Base-by-base conservation (phyloP, 2,888 invertebrate genomes). In the Andrena haemorrhoa region DNA sequence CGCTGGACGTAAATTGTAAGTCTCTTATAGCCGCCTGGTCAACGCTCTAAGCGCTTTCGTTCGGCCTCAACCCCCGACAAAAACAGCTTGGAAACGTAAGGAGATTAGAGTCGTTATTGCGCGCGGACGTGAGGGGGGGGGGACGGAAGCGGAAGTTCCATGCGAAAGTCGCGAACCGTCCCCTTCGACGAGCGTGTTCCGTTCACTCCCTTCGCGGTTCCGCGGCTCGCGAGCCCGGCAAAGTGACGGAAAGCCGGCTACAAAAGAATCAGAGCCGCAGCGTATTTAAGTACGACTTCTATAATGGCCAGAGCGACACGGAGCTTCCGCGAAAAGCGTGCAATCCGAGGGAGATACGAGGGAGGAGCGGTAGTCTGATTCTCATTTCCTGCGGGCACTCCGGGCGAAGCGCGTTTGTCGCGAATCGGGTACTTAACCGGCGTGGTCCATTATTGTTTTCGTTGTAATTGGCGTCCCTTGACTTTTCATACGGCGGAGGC, bases 61-160 rank as follows among this genome's bases (percentile, higher is more conserved):
- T 88, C 85, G 85, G 64, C 73, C 78, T 56, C 56, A 56, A 26
- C 56, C 56, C 10, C 56, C 56, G 70, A 75, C 79, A 87, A 91
- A 90, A 90, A 90, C 89, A 80, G 85, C 88, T 85, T 79, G 74
- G 80, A 33, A 80, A 79, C 87, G 85, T 89, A 89, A 89, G 89
- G 84, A 89, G 89, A 89, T 89, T 90, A 90, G 86, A 88, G 88
- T 89, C 89, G 88, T 90, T 90, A 90, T 90, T 86, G 86, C 87
- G 86, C 23, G 56, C 26, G 10, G 56, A 56, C 56, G 4, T 10
- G 10, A 3, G 47, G 82, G 81, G 72, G 64, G 77, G 70, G 70
- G 85, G 71, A 77, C 77, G 83, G 79, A 86, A 80, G 82, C 70
- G 83, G 76, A 86, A 89, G 80, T 86, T 80, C 79, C 82, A 74